Conservation (phyloP, 2,113 vertebrate species). For the Otolemur garnettii region DNA sequence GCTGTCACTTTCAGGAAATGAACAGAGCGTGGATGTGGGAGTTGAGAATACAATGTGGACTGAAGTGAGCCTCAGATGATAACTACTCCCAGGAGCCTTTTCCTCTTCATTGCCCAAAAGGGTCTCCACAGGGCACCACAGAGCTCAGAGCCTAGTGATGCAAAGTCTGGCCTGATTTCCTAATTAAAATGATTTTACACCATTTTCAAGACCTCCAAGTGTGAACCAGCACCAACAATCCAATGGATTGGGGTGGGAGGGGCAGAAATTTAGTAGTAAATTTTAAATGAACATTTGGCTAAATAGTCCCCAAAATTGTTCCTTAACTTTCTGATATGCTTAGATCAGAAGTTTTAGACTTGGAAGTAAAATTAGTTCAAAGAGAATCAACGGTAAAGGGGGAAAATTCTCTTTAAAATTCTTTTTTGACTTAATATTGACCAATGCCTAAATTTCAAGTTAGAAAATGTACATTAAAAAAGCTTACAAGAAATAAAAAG, state of each 20-base stretch:
- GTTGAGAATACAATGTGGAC: neutral
- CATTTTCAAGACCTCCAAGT: neutral
- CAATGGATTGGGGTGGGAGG: rapidly evolving
- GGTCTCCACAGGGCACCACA: neutral
- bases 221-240: neutral
- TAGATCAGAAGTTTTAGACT: neutral
- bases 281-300: neutral
- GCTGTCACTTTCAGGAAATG: neutral
- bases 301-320: neutral
- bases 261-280: neutral
- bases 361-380: neutral
- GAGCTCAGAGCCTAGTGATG: neutral
- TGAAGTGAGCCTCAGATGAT: neutral
- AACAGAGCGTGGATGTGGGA: neutral
- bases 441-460: neutral
- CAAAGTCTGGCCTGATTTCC: neutral
- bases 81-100: neutral
- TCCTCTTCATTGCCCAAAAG: neutral
- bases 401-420: neutral
- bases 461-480: neutral
- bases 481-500: slow-evolving; percentile 12
- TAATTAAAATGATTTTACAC: neutral
- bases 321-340: neutral
- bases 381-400: neutral
- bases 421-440: neutral